phyloP scores from a whole-genome alignment of 2,113 vertebrate species.

The Albula goreensis region DNA sequence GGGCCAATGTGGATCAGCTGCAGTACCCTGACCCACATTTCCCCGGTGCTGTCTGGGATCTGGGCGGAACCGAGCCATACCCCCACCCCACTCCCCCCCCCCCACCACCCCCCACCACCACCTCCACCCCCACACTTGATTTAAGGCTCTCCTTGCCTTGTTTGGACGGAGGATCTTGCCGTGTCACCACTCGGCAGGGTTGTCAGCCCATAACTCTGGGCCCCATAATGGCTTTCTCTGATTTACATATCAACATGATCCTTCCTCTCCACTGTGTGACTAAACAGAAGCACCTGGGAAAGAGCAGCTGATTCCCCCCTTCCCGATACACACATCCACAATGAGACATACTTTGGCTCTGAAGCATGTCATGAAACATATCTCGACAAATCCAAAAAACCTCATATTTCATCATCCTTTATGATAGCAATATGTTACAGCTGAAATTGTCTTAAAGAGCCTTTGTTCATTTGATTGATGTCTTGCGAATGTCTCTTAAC shows the following conservation, averaged over 20 bases:
- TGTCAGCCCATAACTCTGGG: not conserved
- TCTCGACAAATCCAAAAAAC: not conserved
- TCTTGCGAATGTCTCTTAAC: not conserved
- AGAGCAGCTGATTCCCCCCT: not conserved
- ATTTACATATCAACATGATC: slow-evolving; percentile 10
- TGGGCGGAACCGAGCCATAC: slow-evolving; percentile 44
- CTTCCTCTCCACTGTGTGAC: not conserved
- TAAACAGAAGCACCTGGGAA: not conserved
- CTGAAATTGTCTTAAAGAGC: not conserved
- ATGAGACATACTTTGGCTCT: not conserved
- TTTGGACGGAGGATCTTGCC: not conserved
- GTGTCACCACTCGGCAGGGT: not conserved
- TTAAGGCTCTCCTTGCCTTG: slow-evolving; percentile 23
- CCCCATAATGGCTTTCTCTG: not conserved
- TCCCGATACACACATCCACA: not conserved
- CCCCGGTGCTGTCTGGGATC: slow-evolving; percentile 47
- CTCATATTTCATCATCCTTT: not conserved
- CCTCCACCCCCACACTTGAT: not conserved
- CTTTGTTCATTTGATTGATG: slow-evolving; percentile 1
- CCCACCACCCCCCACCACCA: no score
- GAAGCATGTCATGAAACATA: not conserved
- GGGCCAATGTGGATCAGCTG: slow-evolving; percentile 41
- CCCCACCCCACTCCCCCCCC: no score
- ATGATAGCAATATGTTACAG: not conserved
- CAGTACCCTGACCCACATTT: slow-evolving; percentile 55